phyloP scores from a whole-genome alignment of 1,140 invertebrate genomes.

The Gonioctena quinquepunctata region DNA sequence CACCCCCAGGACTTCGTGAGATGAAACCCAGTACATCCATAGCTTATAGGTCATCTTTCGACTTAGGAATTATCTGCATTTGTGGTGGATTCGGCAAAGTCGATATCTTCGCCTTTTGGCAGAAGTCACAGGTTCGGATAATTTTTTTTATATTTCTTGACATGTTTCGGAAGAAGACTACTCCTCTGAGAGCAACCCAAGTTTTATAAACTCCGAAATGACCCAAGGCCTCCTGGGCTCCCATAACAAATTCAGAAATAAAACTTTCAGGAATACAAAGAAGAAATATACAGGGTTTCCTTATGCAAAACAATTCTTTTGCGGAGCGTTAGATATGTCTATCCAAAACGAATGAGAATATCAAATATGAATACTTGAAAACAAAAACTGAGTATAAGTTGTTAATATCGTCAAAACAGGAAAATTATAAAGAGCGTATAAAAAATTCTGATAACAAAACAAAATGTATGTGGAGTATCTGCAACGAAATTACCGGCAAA shows the following conservation, averaged over 20 bases:
- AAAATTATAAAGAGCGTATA: too few species aligned
- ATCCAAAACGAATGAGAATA: too few species aligned
- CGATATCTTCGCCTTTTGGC: constrained; percentile 23
- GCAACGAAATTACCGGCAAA: too few species aligned
- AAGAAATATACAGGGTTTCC: neutral
- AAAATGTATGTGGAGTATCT: too few species aligned
- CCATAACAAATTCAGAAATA: neutral
- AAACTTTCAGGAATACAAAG: neutral
- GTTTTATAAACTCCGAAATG: neutral
- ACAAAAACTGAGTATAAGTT: too few species aligned
- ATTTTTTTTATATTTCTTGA: constrained; percentile 23
- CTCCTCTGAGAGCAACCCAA: neutral
- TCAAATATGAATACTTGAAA: too few species aligned
- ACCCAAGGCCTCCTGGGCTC: neutral
- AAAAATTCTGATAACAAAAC: too few species aligned
- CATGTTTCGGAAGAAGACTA: constrained; percentile 19
- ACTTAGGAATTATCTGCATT: constrained; percentile 18
- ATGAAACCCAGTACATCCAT: constrained; percentile 44
- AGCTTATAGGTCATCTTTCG: constrained; percentile 39
- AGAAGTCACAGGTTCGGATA: constrained; percentile 30
- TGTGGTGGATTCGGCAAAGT: neutral
- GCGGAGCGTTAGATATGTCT: neutral
- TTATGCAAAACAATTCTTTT: neutral
- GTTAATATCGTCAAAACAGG: too few species aligned
- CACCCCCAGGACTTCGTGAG: constrained; percentile 28